Evolutionary conservation across 2,113 vertebrate species (phyloP), one percentile per base, ranked within the genome.

Genomic region (Alexandromys fortis): DNA sequence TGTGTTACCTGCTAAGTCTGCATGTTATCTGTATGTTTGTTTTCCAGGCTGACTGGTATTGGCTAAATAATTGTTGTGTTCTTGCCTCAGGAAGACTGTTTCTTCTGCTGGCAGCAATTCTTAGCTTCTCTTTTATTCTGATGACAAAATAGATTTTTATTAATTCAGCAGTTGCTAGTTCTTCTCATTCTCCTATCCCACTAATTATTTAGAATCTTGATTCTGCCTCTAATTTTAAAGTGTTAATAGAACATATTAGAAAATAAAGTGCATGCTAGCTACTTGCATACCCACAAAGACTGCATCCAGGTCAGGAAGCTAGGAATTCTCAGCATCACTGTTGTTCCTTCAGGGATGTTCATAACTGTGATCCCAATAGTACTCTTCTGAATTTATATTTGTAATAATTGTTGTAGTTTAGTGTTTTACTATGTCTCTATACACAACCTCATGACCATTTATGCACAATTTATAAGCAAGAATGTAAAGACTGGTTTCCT

Each of bases 391-490:
- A 92, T 67, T 90, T 87, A 79, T 88, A 49, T 75, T 94, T 47
- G 79, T 61, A 90, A 76, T 93, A 92, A 78, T 78, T 92, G 63
- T 16, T 95, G n/a, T 89, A 90, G 61, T 63, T 95, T 82, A 55
- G 38, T n/a, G 4, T 91, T 55, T 81, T 72, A 38, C 26, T 77
- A 24, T 5, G 11, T 65, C 1, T 72, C 67, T 67, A 33, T 73
- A 1, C 42, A 77, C 14, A 77, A 73, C 16, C 55, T 93, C n/a
- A 77, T 72, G 42, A 24, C 58, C 33, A 87, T 30, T 90, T 63
- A 77, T 89, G 79, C 0, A 81, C 63, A 90, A 81, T 72, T 70
- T 82, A 35, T 47, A 87, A 63, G 35, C 38, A 82, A 73, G 83
- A 83, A 52, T 5, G 90, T 87, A 90, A 88, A 92, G 55, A 10